Evolutionary conservation across 2,888 invertebrate species (phyloP).

Genomic region (Dicranocentrus wangi): DNA sequence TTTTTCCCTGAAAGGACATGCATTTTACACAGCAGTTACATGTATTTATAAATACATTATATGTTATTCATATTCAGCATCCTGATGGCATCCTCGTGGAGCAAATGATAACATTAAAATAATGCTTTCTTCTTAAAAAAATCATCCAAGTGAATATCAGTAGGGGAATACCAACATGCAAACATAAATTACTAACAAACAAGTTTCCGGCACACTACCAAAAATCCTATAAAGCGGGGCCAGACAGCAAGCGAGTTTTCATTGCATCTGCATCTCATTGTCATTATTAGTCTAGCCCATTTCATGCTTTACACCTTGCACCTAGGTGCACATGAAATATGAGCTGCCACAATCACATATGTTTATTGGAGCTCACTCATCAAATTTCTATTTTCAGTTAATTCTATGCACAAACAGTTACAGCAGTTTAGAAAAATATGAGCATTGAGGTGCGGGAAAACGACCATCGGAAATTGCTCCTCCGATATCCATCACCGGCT

Average conservation of each 20-base stretch:
- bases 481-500: conserved; percentile 42
- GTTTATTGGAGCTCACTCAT: no score
- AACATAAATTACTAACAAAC: conserved; percentile 61
- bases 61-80: conserved; percentile 56
- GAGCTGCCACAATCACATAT: no score
- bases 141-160: neutral
- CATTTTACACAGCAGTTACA: conserved; percentile 41
- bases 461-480: conserved; percentile 53
- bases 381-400: no score
- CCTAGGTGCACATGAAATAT: neutral
- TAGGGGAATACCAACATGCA: neutral
- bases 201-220: conserved; percentile 62
- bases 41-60: conserved; percentile 26
- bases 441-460: no score
- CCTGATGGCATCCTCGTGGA: conserved; percentile 37
- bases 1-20: conserved; percentile 35
- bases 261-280: neutral
- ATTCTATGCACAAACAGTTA: no score
- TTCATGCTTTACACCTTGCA: neutral
- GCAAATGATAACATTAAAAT: conserved; percentile 8
- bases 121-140: neutral
- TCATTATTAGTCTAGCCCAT: neutral
- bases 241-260: no score
- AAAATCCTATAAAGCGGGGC: no score
- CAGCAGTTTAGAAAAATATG: no score